A percentile compares a stretch with the other conserved stretches of the same genome.
Evolutionary conservation across 1,140 invertebrate species (phyloP).

Genomic region (Oncopodura yosiiana): DNA sequence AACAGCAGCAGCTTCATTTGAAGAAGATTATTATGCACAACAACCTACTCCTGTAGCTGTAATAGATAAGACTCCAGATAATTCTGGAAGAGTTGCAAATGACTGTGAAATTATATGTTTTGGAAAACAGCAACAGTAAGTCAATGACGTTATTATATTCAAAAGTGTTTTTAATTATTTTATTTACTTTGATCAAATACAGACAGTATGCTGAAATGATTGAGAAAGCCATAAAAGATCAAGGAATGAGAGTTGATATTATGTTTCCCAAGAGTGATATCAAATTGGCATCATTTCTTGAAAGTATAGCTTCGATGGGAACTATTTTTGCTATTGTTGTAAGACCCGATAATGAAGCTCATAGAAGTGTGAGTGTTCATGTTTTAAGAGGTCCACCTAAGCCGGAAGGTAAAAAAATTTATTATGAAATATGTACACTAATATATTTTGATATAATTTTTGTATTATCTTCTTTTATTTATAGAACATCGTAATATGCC

Average conservation of each 20-base stretch:
- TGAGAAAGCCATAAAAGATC: slow-evolving; percentile 66
- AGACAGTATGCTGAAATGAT: slow-evolving; percentile 83
- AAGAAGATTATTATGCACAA: too few relatives aligned
- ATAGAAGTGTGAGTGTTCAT: slow-evolving; percentile 77
- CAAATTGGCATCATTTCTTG: slow-evolving; percentile 68
- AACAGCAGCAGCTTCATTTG: too few relatives aligned
- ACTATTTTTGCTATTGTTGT: slow-evolving; percentile 81
- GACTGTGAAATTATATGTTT: slow-evolving; percentile 82
- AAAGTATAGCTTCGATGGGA: slow-evolving; percentile 71
- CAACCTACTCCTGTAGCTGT: not conserved
- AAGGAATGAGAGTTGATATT: slow-evolving; percentile 71
- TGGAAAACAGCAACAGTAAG: slow-evolving; percentile 66
- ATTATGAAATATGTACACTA: not conserved
- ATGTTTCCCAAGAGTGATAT: slow-evolving; percentile 83
- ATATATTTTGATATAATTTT: slow-evolving; percentile 6
- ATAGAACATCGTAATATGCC: slow-evolving; percentile 90
- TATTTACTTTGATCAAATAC: slow-evolving; percentile 33
- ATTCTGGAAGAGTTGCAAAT: slow-evolving; percentile 49
- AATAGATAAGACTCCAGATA: not conserved
- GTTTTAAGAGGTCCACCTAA: slow-evolving; percentile 82
- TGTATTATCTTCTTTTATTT: slow-evolving; percentile 13
- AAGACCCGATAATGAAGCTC: slow-evolving; percentile 69
- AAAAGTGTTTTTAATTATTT: slow-evolving; percentile 22
- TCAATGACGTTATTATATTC: slow-evolving; percentile 27
- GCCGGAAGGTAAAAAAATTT: slow-evolving; percentile 48